These are phyloP conservation scores for Babylonia areolata DNA, from an alignment of 1,140 invertebrate genomes.

Conservation along the genomic window DNA sequence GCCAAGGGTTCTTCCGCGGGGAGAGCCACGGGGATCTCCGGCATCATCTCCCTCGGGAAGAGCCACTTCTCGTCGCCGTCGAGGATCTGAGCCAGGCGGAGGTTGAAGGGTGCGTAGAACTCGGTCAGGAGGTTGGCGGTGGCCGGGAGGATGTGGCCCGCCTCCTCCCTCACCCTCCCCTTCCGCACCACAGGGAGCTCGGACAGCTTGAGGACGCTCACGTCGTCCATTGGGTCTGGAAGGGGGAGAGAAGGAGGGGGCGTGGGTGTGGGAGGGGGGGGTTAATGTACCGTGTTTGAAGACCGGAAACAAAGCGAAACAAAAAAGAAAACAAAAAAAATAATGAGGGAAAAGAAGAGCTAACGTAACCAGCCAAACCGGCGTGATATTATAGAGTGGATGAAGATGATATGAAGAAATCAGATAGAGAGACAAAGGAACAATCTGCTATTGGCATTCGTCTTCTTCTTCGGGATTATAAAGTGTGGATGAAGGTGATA, in stretches of 20 bases:
- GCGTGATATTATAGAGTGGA: too few species aligned
- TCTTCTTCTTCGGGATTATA: too few species aligned
- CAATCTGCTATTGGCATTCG: too few species aligned
- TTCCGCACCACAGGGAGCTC: neutral
- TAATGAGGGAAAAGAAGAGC: too few species aligned
- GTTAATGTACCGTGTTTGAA: neutral
- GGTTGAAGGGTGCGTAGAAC: constrained; percentile 26
- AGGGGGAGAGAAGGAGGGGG: neutral
- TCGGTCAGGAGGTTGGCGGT: constrained; percentile 1
- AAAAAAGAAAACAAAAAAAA: neutral
- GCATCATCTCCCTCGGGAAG: neutral
- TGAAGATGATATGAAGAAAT: too few species aligned
- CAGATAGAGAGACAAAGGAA: too few species aligned
- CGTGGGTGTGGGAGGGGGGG: neutral
- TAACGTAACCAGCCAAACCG: too few species aligned
- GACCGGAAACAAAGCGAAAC: neutral
- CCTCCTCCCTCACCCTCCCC: neutral
- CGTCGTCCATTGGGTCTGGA: constrained; percentile 22
- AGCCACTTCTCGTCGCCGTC: constrained; percentile 36
- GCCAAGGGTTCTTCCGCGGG: neutral
- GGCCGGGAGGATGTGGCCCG: neutral
- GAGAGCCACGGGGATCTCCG: neutral
- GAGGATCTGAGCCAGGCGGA: constrained; percentile 18
- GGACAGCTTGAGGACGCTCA: constrained; percentile 1
- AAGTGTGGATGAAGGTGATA: too few species aligned